Evolutionary conservation across 2,113 vertebrate species (phyloP), one percentile per base, ranked within the genome.

Genomic region (Raja brachyura): DNA sequence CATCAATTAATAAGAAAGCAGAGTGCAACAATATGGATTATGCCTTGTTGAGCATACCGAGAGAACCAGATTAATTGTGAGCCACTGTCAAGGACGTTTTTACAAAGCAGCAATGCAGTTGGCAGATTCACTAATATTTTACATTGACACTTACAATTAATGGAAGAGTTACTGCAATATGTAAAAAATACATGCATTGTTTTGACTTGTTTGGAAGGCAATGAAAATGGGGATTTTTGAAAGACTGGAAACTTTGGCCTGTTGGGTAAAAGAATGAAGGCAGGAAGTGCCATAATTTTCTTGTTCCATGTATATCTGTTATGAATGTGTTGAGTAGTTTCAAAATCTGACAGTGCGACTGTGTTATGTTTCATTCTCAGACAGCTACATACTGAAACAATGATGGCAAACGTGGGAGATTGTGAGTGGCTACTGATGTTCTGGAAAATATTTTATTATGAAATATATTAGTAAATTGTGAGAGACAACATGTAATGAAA

Each of bases 141-240:
- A 9, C n/a, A 31, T 54, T 48, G 22, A 70, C 16, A 18, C 20
- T 31, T 2, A 61, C 22, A 86, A n/a, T 86, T 28, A 61, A 11
- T 13, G 56, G 4, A 63, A 5, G 2, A 10, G 18, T 9, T 92
- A 25, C 33, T 70, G 22, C 8, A 18, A 39, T 68, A 48, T 48
- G 59, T 25, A 48, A 13, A 56, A 56, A 25, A 79, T 16, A 56
- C 22, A 85, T 59, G 54, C 54, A 92, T 48, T 92, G 28, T 73
- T 74, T 39, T 54, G 33, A 20, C 25, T 74, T 73, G 39, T 74
- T 74, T 92, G 90, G 73, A 92, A 54, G 33, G 20, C 54, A 92
- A 92, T 92, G 66, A 54, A 92, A 92, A 92, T 54, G 33, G 10
- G 73, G 90, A 68, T 10, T 18, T 48, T 54, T 92, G 90, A 92